Evolutionary conservation across 2,797 vertebrate genomes (phyloP), one percentile per base, ranked within the genome.

Genomic region (Anguilla anguilla): DNA sequence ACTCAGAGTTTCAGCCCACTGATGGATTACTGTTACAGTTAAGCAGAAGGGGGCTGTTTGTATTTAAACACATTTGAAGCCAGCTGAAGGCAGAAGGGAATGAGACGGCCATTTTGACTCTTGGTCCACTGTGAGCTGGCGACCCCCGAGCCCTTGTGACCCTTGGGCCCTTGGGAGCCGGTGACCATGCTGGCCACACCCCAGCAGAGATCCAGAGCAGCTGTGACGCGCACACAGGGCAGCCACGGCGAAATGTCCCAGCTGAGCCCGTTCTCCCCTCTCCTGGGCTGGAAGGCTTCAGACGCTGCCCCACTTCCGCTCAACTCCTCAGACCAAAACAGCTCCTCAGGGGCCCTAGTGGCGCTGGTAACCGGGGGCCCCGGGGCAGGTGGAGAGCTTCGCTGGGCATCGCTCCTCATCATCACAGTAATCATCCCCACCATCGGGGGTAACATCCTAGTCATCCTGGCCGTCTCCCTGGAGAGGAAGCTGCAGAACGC

Each of bases 361-460:
- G 53, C 51, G 1, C 55, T 84, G 83, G 83, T 35, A 15, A 55
- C 53, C 3, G 51, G 46, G 22, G 81, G 25, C 9, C 39, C 28
- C 10, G 35, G 55, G 59, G 10, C 72, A 1, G 28, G 13, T 1
- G n/a, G 13, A n/a, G 79, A 69, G 87, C 95, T 96, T 49, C 94
- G 91, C 81, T 99, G 98, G 99, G 96, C 97, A 15, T 97, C 98
- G 3, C 87, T 99, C 89, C 96, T 99, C 89, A 97, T 97, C 9
- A 89, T 99, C 84, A 93, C 97, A 92, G 97, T 99, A 91, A 99
- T 99, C 93, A 96, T 99, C 86, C 98, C 98, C 86, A 99, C 99
- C 10, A 97, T 99, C 0, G 98, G 97, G 39, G 99, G 99, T 7
- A 99, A 99, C 91, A 98, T 99, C 91, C 96, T 99, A 19, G 99